Evolutionary conservation across 2,797 vertebrate species (phyloP).

Genomic region (Amblyraja radiata): DNA sequence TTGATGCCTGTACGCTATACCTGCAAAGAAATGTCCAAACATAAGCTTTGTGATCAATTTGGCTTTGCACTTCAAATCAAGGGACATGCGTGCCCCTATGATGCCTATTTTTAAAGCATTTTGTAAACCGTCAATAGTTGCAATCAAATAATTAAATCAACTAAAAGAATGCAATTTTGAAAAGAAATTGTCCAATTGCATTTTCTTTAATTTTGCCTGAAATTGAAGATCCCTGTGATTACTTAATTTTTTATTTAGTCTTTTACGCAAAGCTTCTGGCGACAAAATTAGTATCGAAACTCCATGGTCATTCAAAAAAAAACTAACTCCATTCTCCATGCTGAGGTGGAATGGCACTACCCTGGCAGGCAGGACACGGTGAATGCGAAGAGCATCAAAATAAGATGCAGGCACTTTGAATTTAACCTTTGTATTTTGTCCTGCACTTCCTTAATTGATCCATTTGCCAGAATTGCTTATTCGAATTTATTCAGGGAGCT

Average conservation of each 20-base stretch:
- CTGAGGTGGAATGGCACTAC: neutral
- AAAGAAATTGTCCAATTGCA: neutral
- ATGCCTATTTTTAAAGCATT: neutral
- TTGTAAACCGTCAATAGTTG: neutral
- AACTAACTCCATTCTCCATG: neutral
- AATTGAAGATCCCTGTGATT: neutral
- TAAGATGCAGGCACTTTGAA: conserved; percentile 25
- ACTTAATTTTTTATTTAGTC: neutral
- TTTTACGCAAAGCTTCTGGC: neutral
- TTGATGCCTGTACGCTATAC: neutral
- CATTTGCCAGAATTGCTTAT: conserved; percentile 27
- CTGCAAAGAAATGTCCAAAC: neutral
- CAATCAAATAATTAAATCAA: neutral
- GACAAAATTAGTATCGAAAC: neutral
- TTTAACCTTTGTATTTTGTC: conserved; percentile 11
- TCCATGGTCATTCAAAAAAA: neutral
- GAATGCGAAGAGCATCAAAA: neutral
- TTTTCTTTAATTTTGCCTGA: neutral
- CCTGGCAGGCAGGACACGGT: neutral
- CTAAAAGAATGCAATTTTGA: neutral
- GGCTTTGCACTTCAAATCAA: neutral
- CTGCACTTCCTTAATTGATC: conserved; percentile 16
- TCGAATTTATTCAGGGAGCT: neutral
- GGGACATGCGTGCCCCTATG: neutral
- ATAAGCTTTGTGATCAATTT: neutral